Percentiles rank a stretch among this genome's conserved stretches.
Conservation (phyloP, 2,113 vertebrate species). For the Poecilia latipinna region DNA sequence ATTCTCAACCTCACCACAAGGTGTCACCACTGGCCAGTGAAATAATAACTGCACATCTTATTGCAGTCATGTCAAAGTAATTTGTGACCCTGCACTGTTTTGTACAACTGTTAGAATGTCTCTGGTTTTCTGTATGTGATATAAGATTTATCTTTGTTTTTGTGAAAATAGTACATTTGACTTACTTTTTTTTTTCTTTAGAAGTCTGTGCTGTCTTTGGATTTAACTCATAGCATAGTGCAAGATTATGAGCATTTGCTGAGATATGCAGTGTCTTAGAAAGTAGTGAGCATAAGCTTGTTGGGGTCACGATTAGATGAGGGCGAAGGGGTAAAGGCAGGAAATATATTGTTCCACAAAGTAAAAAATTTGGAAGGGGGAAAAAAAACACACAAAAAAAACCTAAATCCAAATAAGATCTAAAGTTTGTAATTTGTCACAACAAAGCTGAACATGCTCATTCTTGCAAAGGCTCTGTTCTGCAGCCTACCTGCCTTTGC, state of each 20-base stretch:
- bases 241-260: not conserved
- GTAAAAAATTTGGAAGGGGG: not conserved
- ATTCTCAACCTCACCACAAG: slow-evolving; percentile 63
- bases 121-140: not conserved
- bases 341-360: not conserved
- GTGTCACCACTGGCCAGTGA: slow-evolving; percentile 49
- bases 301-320: slow-evolving; percentile 1
- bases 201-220: not conserved
- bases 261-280: not conserved
- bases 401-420: slow-evolving; percentile 11
- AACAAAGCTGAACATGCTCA: slow-evolving; percentile 20
- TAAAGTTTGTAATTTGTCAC: not conserved
- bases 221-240: not conserved
- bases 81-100: not conserved
- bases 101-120: not conserved
- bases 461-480: slow-evolving; percentile 58
- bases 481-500: slow-evolving; percentile 63
- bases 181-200: not conserved
- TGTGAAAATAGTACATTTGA: not conserved
- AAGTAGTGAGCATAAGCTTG: not conserved
- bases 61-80: too few relatives aligned
- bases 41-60: not conserved
- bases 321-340: not conserved
- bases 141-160: not conserved
- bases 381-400: not conserved